These are phyloP conservation scores for Astyanax mexicanus DNA, from an alignment of 2,797 vertebrate genomes.

Conservation along the genomic window DNA sequence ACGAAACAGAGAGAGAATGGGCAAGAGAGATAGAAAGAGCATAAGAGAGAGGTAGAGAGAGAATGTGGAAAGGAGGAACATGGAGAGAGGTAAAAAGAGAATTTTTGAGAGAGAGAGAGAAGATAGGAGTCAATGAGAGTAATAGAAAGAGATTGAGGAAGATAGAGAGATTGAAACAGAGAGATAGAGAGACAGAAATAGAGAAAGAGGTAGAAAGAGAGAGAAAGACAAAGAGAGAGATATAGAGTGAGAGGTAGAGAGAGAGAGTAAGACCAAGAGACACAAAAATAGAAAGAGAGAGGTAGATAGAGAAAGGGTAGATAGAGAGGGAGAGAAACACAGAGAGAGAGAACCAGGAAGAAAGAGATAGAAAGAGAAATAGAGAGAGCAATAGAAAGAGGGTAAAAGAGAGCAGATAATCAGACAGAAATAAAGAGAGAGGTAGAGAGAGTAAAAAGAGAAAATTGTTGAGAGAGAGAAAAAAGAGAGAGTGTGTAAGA, in stretches of 20 bases:
- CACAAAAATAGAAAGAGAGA: too few relatives aligned
- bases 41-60: not conserved
- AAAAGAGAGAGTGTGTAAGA: not conserved
- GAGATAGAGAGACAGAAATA: not conserved
- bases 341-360: not conserved
- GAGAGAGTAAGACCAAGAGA: too few relatives aligned
- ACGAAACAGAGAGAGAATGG: not conserved
- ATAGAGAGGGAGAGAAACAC: not conserved
- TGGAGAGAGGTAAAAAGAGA: not conserved
- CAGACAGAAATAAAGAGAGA: not conserved
- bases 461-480: not conserved
- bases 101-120: not conserved
- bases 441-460: not conserved
- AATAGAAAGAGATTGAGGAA: too few relatives aligned
- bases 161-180: not conserved
- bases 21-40: not conserved
- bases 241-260: not conserved
- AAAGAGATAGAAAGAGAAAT: not conserved
- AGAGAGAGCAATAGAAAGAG: not conserved
- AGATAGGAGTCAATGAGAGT: too few relatives aligned
- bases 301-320: not conserved
- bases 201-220: not conserved
- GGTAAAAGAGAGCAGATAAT: slow-evolving; percentile 4
- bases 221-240: not conserved
- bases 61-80: not conserved